Base-by-base conservation (phyloP, 2,888 invertebrate species). In the Tanytarsus gracilentus region DNA sequence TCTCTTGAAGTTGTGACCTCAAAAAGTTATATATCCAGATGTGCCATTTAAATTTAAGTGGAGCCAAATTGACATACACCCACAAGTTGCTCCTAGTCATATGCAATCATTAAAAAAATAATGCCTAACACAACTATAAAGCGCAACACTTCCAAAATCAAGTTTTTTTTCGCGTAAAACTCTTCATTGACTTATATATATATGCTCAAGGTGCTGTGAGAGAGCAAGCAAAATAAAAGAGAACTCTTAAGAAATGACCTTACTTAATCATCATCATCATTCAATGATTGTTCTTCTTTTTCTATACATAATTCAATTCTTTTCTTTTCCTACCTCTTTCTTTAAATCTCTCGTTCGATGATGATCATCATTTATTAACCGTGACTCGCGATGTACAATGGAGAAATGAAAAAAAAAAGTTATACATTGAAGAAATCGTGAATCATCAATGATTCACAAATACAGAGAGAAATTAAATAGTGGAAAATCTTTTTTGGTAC, bases 41-140 rank as follows among this genome's bases (percentile, higher is more conserved):
- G n/a, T n/a, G n/a, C n/a, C n/a, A n/a, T n/a, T n/a, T n/a, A n/a
- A n/a, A n/a, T n/a, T n/a, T n/a, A n/a, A 18, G 30, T 39, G 6
- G 44, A 58, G 58, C 30, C 44, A 48, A 58, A 58, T 58, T 48
- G 44, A 58, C 44, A 58, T 48, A 58, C 58, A 48, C 58, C 58
- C 58, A 58, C 58, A 51, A n/a, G n/a, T n/a, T n/a, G n/a, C n/a
- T n/a, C 51, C 27, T 25, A 29, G 58, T 48, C 58, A 58, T 58
- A 58, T 58, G 51, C 30, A 27, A 58, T 48, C 53, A 52, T 52
- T 36, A 56, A 56, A 40, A 14, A 25, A 58, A 39, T 14, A 39
- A 30, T 48, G 44, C 33, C 14, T 48, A 33, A 44, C 23, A 44
- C 44, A 44, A 23, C 44, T 18, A 44, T 18, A 44, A 23, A 4